A percentile compares a stretch with the other conserved stretches of the same genome.
These are phyloP conservation scores for Leptobrachium ailaonicum DNA, from an alignment of 2,113 vertebrate genomes.

Conservation along the genomic window DNA sequence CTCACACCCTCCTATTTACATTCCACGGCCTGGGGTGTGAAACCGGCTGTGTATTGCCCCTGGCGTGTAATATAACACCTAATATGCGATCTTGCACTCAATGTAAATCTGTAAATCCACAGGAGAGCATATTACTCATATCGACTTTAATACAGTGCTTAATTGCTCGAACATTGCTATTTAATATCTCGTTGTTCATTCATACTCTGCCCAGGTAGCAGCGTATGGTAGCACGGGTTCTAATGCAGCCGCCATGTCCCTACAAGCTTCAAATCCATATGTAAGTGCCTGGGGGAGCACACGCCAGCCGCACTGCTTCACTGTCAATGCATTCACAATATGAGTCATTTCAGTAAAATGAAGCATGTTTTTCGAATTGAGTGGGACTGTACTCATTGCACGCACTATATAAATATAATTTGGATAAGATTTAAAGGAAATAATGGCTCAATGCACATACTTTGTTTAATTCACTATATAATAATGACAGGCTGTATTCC, in stretches of 20 bases:
- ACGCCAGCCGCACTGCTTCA: background rate
- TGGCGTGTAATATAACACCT: constrained; percentile 16
- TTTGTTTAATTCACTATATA: too few species aligned
- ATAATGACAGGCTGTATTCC: too few species aligned
- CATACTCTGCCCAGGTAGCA: background rate
- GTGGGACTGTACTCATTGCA: too few species aligned
- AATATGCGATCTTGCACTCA: constrained; percentile 5
- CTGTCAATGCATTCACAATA: background rate
- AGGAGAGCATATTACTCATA: background rate
- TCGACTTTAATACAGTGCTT: background rate
- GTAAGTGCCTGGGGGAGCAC: background rate
- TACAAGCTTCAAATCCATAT: background rate
- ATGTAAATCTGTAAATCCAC: background rate
- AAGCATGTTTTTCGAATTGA: too few species aligned
- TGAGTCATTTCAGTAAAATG: too few species aligned
- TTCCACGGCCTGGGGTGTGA: constrained; percentile 12
- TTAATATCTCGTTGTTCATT: background rate
- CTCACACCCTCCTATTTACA: constrained; percentile 6
- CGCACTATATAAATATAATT: too few species aligned
- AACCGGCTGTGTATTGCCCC: constrained; percentile 14
- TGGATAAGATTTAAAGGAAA: too few species aligned
- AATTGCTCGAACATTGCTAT: background rate
- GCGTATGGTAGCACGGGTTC: too few species aligned
- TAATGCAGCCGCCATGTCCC: too few species aligned
- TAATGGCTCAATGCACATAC: too few species aligned